phyloP scores from a whole-genome alignment of 2,888 invertebrate genomes.

The Cheilosia pagana region DNA sequence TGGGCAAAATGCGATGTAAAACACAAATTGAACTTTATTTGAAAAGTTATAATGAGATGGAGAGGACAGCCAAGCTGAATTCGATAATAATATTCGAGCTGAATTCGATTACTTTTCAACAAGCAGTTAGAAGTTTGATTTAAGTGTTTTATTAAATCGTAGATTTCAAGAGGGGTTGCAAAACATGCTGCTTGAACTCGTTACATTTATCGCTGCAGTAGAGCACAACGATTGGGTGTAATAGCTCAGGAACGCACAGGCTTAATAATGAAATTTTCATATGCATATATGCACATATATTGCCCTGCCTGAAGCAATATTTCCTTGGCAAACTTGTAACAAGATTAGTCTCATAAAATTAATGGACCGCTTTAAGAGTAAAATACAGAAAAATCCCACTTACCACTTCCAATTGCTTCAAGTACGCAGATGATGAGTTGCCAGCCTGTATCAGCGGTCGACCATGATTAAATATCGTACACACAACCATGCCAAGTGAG shows the following conservation, averaged over 20 bases:
- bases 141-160: no score
- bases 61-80: constrained; percentile 40
- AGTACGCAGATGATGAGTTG: constrained; percentile 93
- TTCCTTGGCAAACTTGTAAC: no score
- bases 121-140: no score
- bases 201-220: no score
- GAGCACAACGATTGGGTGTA: no score
- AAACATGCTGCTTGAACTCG: no score
- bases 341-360: no score
- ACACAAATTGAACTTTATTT: constrained; percentile 54
- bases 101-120: constrained; percentile 29
- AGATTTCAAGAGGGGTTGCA: no score
- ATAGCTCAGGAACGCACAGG: no score
- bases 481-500: constrained; percentile 96
- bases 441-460: constrained; percentile 94
- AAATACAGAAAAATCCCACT: constrained; percentile 81
- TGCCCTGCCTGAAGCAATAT: no score
- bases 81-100: constrained; percentile 41
- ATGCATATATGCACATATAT: no score
- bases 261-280: no score
- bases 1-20: neutral
- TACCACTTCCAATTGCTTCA: constrained; percentile 96
- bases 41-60: constrained; percentile 64
- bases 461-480: constrained; percentile 96
- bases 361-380: neutral